phyloP scores from a whole-genome alignment of 2,888 invertebrate genomes.

The Callinectes sapidus region DNA sequence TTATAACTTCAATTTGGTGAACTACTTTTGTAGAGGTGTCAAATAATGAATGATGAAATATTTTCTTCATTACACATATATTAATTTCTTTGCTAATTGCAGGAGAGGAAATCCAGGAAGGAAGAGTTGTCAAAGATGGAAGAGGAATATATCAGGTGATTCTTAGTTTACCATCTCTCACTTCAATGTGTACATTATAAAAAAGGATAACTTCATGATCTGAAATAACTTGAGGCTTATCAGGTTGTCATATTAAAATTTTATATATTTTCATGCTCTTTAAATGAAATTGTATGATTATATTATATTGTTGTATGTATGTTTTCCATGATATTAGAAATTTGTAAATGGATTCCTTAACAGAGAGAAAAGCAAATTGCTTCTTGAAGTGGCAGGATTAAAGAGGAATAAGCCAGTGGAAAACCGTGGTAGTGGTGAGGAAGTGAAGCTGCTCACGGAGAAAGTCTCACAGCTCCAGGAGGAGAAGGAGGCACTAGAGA shows the following conservation, averaged over 20 bases:
- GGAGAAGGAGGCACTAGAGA: constrained; percentile 16
- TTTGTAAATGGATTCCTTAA: not conserved
- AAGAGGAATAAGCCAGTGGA: constrained; percentile 18
- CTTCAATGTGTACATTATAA: not conserved
- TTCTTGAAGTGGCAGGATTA: not conserved
- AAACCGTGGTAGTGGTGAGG: not conserved
- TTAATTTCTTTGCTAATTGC: not conserved
- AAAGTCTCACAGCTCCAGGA: constrained; percentile 4
- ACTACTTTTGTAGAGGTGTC: not conserved
- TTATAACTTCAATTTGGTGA: not conserved
- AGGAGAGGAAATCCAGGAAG: constrained; percentile 11
- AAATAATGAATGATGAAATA: not conserved
- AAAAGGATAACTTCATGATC: too few species aligned
- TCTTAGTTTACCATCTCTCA: not conserved
- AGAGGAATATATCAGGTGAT: constrained; percentile 28
- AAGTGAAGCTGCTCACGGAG: not conserved
- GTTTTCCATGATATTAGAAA: not conserved
- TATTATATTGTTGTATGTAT: not conserved
- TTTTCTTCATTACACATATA: not conserved
- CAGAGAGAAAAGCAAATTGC: constrained; percentile 37
- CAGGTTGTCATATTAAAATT: not conserved
- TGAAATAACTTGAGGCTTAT: not conserved
- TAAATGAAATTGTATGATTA: not conserved
- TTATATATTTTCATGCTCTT: not conserved
- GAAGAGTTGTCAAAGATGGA: constrained; percentile 3